Conservation (phyloP, 37 sponge, comb jelly and placozoan species). For the Halichondria panicea region DNA sequence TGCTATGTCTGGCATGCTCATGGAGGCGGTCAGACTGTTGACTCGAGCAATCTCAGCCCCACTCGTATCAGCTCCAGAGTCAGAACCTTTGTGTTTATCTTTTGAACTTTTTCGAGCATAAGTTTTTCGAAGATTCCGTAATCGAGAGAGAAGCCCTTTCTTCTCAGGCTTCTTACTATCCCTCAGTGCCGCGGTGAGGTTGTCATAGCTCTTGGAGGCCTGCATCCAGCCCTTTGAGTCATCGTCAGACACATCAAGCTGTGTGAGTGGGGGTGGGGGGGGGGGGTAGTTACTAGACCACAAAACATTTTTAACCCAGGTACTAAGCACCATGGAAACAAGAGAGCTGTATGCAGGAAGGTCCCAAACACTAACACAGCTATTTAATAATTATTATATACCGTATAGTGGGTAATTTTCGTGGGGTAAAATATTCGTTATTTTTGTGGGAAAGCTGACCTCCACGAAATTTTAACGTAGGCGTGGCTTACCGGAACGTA, state of each 20-base stretch:
- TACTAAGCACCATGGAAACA: too few relatives aligned
- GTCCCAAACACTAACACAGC: too few relatives aligned
- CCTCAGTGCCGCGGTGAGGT: neutral
- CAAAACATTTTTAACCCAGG: too few relatives aligned
- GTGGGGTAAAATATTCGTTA: too few relatives aligned
- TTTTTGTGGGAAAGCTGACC: too few relatives aligned
- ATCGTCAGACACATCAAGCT: slow-evolving; percentile 1
- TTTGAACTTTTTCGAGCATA: neutral
- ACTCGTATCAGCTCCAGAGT: neutral
- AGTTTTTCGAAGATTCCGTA: neutral
- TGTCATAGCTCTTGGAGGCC: slow-evolving; percentile 1
- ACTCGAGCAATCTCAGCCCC: neutral
- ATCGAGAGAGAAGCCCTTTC: neutral
- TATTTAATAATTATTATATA: too few relatives aligned
- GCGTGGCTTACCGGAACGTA: too few relatives aligned
- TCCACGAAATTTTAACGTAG: too few relatives aligned
- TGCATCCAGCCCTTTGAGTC: neutral
- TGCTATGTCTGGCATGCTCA: slow-evolving; percentile 54
- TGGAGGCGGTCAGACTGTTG: slow-evolving; percentile 19
- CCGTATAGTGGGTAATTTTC: too few relatives aligned
- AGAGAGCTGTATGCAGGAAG: too few relatives aligned
- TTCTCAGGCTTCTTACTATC: neutral
- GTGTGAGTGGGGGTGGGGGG: too few relatives aligned
- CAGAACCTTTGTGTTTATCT: neutral
- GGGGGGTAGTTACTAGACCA: too few relatives aligned